Evolutionary conservation across 2,797 vertebrate genomes (phyloP).

Genomic region (Notamacropus eugenii): DNA sequence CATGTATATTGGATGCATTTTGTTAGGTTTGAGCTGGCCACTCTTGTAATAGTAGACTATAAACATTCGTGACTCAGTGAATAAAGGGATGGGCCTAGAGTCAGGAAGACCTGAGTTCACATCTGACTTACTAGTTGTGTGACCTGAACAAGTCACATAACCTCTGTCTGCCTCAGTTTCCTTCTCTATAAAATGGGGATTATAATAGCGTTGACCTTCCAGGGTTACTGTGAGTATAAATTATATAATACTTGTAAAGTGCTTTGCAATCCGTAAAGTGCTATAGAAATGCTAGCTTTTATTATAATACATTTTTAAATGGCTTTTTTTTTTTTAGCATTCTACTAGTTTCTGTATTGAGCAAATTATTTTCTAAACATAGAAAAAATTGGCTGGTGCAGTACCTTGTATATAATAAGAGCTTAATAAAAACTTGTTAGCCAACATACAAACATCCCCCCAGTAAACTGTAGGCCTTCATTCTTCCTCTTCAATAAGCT

Average conservation of each 20-base stretch:
- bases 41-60: conserved; percentile 19
- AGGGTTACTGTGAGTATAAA: neutral
- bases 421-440: neutral
- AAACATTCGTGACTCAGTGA: neutral
- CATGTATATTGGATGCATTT: neutral
- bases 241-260: neutral
- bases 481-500: neutral
- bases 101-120: neutral
- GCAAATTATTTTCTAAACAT: conserved; percentile 35
- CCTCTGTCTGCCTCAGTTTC: neutral
- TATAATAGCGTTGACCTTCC: neutral
- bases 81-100: neutral
- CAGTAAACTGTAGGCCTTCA: neutral
- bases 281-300: neutral
- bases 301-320: neutral
- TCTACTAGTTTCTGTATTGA: neutral
- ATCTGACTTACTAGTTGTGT: neutral
- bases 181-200: neutral
- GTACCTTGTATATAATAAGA: neutral
- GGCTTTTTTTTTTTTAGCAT: neutral
- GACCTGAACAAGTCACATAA: neutral
- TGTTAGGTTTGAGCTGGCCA: conserved; percentile 31
- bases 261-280: no score
- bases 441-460: neutral
- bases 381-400: neutral